Evolutionary conservation across 2,888 invertebrate species (phyloP).

Genomic region (Hemithea aestivaria): DNA sequence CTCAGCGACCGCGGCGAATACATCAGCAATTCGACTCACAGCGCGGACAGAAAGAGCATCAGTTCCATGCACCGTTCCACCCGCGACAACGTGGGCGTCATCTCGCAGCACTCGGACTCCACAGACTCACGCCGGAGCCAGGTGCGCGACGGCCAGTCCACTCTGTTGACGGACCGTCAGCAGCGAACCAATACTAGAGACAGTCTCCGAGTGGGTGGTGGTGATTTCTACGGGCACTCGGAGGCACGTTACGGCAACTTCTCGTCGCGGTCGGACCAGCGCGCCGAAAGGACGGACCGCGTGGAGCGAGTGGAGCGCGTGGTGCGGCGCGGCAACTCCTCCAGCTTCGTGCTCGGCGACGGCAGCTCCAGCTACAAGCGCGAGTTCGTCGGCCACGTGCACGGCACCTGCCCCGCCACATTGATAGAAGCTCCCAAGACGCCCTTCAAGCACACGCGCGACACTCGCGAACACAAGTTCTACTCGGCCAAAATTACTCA

Average conservation of each 20-base stretch:
- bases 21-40: slow-evolving; percentile 82
- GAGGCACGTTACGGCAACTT: slow-evolving; percentile 86
- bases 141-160: slow-evolving; percentile 76
- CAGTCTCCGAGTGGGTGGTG: slow-evolving; percentile 85
- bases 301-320: slow-evolving; percentile 81
- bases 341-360: slow-evolving; percentile 88
- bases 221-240: slow-evolving; percentile 85
- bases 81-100: slow-evolving; percentile 72
- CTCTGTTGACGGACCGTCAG: slow-evolving; percentile 78
- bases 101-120: slow-evolving; percentile 73
- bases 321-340: slow-evolving; percentile 83
- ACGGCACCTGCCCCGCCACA: slow-evolving; percentile 89
- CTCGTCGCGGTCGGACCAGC: slow-evolving; percentile 73
- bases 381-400: slow-evolving; percentile 85
- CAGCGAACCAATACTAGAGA: slow-evolving; percentile 81
- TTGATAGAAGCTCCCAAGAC: slow-evolving; percentile 86
- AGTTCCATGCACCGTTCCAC: slow-evolving; percentile 88
- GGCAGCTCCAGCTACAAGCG: slow-evolving; percentile 85
- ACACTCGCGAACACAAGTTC: slow-evolving; percentile 91
- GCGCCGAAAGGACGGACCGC: slow-evolving; percentile 53
- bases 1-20: slow-evolving; percentile 86
- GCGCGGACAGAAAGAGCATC: slow-evolving; percentile 86
- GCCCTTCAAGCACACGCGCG: slow-evolving; percentile 90
- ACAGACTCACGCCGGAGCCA: slow-evolving; percentile 55
- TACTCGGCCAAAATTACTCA: slow-evolving; percentile 84